Evolutionary conservation across 2,888 invertebrate genomes (phyloP).

Genomic region (Myopa testacea): DNA sequence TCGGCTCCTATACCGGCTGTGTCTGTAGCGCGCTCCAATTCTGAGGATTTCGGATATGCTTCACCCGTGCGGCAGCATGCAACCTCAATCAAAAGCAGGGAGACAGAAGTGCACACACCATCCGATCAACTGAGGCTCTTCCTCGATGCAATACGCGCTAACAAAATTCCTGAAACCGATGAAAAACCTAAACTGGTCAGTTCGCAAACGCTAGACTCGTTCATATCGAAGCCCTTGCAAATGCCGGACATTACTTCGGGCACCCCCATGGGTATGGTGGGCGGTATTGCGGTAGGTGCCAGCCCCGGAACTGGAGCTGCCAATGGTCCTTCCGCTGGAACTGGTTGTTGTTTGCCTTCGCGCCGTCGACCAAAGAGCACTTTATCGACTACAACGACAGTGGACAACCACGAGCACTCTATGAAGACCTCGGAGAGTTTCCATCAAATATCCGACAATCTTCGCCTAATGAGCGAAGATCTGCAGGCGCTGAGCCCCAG

Average conservation of each 20-base stretch:
- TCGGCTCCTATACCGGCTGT: slow-evolving; percentile 12
- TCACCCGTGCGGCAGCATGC: background rate
- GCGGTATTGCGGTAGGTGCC: slow-evolving; percentile 37
- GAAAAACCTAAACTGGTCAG: slow-evolving; percentile 61
- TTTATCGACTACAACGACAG: slow-evolving; percentile 47
- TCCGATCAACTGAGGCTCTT: slow-evolving; percentile 67
- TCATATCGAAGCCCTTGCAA: slow-evolving; percentile 62
- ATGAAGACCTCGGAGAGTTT: slow-evolving; percentile 66
- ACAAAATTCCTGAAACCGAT: slow-evolving; percentile 65
- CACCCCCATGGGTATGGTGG: slow-evolving; percentile 51
- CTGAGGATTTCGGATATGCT: background rate
- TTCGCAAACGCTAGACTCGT: slow-evolving; percentile 62
- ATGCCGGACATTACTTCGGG: slow-evolving; percentile 64
- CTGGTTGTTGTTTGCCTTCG: slow-evolving; percentile 41
- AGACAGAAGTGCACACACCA: slow-evolving; percentile 61
- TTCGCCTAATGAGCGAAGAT: slow-evolving; percentile 67
- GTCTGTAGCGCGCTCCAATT: slow-evolving; percentile 1
- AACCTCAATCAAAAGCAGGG: slow-evolving; percentile 48
- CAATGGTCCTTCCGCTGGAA: background rate
- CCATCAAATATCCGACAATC: slow-evolving; percentile 67
- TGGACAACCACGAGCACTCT: slow-evolving; percentile 62
- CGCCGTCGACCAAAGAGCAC: slow-evolving; percentile 56
- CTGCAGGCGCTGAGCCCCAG: slow-evolving; percentile 65
- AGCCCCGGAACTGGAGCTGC: background rate
- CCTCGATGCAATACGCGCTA: slow-evolving; percentile 67